phyloP scores from a whole-genome alignment of 2,797 vertebrate genomes.

The Sebastes melanostomus region DNA sequence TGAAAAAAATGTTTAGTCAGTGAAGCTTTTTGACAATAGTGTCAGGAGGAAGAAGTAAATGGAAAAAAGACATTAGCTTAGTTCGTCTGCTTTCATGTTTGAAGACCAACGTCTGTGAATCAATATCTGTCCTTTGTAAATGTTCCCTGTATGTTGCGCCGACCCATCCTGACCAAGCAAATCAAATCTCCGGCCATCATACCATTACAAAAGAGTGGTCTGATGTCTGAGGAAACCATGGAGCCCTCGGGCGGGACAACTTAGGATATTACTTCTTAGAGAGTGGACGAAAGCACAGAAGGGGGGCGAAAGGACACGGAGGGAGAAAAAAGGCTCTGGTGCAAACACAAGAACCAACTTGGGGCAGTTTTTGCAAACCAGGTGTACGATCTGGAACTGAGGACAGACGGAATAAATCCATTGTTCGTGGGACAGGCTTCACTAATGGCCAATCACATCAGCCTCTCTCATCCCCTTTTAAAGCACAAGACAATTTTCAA shows the following conservation, averaged over 20 bases:
- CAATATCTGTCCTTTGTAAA: slow-evolving; percentile 53
- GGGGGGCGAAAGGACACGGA: neutral
- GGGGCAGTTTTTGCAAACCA: neutral
- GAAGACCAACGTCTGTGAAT: slow-evolving; percentile 41
- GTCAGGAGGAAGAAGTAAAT: slow-evolving; percentile 32
- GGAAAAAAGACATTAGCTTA: slow-evolving; percentile 36
- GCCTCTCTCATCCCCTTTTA: neutral
- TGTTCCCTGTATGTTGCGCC: slow-evolving; percentile 11
- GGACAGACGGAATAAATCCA: neutral
- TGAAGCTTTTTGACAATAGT: slow-evolving; percentile 12
- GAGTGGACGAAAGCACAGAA: slow-evolving; percentile 5
- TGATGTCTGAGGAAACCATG: slow-evolving; percentile 34
- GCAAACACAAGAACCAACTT: neutral
- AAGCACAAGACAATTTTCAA: neutral
- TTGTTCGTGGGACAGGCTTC: neutral
- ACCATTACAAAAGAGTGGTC: slow-evolving; percentile 56
- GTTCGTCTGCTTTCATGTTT: slow-evolving; percentile 32
- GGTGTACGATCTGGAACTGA: neutral
- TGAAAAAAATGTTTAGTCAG: neutral
- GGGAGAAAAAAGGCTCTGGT: neutral
- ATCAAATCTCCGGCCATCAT: slow-evolving; percentile 54
- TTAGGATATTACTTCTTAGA: slow-evolving; percentile 36
- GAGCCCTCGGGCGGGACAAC: slow-evolving; percentile 19
- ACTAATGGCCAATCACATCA: neutral
- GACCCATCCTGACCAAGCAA: slow-evolving; percentile 31